These are phyloP conservation scores for Atractosteus spatula DNA, from an alignment of 2,113 vertebrate genomes.

Conservation along the genomic window DNA sequence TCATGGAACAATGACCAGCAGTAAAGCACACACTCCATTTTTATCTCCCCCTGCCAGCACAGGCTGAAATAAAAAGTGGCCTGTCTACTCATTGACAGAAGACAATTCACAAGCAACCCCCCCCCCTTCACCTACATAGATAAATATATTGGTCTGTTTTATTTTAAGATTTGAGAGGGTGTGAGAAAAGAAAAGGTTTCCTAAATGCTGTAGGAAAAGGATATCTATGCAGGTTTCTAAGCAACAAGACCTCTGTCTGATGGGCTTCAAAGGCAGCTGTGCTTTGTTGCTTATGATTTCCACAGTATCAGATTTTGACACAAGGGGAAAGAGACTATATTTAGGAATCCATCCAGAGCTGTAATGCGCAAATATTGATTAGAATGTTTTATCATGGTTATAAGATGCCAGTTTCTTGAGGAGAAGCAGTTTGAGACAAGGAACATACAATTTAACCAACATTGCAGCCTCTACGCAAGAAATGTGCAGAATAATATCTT, in stretches of 20 bases:
- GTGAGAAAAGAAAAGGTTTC: constrained; percentile 16
- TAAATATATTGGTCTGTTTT: constrained; percentile 7
- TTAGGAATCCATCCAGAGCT: constrained; percentile 27
- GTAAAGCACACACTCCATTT: not conserved
- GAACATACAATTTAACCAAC: no score
- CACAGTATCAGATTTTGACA: constrained; percentile 20
- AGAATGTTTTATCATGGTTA: constrained; percentile 9
- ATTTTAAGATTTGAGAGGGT: constrained; percentile 24
- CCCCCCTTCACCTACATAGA: not conserved
- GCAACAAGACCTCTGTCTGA: constrained; percentile 26
- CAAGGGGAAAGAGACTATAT: constrained; percentile 17
- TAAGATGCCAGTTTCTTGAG: not conserved
- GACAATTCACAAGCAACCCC: not conserved
- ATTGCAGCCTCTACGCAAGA: no score
- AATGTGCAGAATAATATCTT: no score
- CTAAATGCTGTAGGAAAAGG: constrained; percentile 13
- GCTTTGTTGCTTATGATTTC: no score
- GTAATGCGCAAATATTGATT: constrained; percentile 23
- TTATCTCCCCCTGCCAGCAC: constrained; percentile 32
- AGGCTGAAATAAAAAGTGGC: not conserved
- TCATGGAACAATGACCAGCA: not conserved
- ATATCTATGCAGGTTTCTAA: constrained; percentile 34
- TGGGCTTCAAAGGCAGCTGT: constrained; percentile 4
- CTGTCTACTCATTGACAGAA: constrained; percentile 9
- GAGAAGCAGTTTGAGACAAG: no score